A percentile compares a stretch with the other conserved stretches of the same genome.
Evolutionary conservation across 1,140 invertebrate genomes (phyloP).

Genomic region (Spodoptera frugiperda): DNA sequence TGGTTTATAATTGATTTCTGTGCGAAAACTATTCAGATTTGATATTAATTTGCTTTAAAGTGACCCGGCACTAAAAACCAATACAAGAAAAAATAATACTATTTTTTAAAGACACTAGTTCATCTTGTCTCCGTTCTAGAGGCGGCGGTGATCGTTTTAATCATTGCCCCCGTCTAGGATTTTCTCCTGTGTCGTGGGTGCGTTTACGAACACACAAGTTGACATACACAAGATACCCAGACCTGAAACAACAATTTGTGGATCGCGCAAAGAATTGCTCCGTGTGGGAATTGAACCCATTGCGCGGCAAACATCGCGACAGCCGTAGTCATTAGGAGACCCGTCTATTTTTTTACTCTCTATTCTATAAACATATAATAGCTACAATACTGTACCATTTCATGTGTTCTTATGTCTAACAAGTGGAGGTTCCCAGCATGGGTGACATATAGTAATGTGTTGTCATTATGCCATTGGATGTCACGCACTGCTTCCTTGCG

Average conservation of each 20-base stretch:
- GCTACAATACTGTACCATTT: slow-evolving; percentile 56
- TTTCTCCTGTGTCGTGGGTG: too few relatives aligned
- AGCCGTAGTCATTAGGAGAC: not conserved
- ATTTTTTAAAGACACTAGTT: not conserved
- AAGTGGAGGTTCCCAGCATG: slow-evolving; percentile 63
- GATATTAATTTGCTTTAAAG: not conserved
- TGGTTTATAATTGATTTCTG: too few relatives aligned
- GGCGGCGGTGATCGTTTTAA: too few relatives aligned
- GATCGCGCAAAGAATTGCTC: too few relatives aligned
- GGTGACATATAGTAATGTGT: slow-evolving; percentile 64
- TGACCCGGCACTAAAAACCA: not conserved
- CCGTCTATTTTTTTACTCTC: not conserved
- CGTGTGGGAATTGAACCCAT: too few relatives aligned
- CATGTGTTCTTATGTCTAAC: slow-evolving; percentile 63
- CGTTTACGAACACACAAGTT: too few relatives aligned
- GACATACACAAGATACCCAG: too few relatives aligned
- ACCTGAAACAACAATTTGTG: too few relatives aligned
- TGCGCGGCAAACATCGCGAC: too few relatives aligned
- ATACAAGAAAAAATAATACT: not conserved
- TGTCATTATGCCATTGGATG: slow-evolving; percentile 68
- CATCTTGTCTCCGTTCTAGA: too few relatives aligned
- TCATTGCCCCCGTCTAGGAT: too few relatives aligned
- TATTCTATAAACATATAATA: not conserved
- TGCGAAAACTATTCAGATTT: too few relatives aligned
- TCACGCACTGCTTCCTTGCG: slow-evolving; percentile 60